Percentiles rank a stretch among this genome's conserved stretches.
Conservation (phyloP, 2,888 invertebrate genomes). For the Tetragonula carbonaria region DNA sequence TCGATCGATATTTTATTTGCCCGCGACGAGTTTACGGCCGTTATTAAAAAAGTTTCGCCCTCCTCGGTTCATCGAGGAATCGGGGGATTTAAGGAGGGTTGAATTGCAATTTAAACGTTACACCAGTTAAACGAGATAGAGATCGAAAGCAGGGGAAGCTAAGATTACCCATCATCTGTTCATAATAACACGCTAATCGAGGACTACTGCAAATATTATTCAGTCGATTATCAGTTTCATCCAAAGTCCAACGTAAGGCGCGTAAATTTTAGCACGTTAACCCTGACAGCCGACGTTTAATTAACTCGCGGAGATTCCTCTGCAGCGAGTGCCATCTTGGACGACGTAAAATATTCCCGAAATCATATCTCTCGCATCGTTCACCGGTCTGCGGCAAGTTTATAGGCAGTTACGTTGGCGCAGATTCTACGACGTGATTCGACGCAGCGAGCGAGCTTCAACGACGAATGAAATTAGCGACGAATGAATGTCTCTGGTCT, state of each 20-base stretch:
- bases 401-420: conserved; percentile 22
- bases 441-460: conserved; percentile 49
- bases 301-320: conserved; percentile 12
- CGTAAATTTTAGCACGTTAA: background rate
- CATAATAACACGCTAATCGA: too few species aligned
- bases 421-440: conserved; percentile 48
- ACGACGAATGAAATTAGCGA: conserved; percentile 61
- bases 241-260: too few species aligned
- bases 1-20: background rate
- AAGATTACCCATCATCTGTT: too few species aligned
- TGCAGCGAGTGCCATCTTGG: background rate
- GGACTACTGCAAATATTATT: too few species aligned
- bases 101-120: background rate
- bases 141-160: background rate
- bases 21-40: too few species aligned
- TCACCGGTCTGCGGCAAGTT: conserved; percentile 20
- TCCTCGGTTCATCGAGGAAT: too few species aligned
- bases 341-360: conserved; percentile 20
- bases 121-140: background rate
- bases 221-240: too few species aligned
- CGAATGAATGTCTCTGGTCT: conserved; percentile 47
- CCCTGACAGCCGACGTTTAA: conserved; percentile 15
- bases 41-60: background rate
- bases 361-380: background rate
- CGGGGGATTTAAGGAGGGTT: background rate